phyloP scores from a whole-genome alignment of 2,888 invertebrate genomes.

The Rhingia campestris region DNA sequence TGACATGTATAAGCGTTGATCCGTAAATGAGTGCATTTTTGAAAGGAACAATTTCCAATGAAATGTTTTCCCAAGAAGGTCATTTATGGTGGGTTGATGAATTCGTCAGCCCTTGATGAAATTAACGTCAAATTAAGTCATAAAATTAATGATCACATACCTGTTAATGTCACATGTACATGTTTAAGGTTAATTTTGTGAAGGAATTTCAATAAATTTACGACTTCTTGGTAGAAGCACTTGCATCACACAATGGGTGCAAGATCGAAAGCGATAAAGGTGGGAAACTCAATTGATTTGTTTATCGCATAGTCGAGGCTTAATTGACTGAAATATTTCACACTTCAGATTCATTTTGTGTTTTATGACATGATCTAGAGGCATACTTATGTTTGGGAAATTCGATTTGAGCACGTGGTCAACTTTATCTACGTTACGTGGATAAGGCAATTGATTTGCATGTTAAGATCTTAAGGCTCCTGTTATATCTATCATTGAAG shows the following conservation, averaged over 20 bases:
- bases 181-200: not conserved
- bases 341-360: constrained; percentile 20
- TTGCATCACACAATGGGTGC: not conserved
- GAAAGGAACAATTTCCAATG: not conserved
- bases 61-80: constrained; percentile 41
- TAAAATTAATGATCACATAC: constrained; percentile 20
- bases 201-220: not conserved
- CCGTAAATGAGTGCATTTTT: not conserved
- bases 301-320: not conserved
- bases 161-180: not conserved
- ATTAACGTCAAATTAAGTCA: constrained; percentile 23
- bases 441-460: no score
- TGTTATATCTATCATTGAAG: no score
- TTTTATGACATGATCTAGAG: not conserved
- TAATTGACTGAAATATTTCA: constrained; percentile 23
- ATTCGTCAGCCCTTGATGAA: not conserved
- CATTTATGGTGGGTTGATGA: constrained; percentile 5
- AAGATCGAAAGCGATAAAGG: not conserved
- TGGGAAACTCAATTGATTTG: not conserved
- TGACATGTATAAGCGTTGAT: constrained; percentile 19
- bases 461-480: no score
- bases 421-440: no score
- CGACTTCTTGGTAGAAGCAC: not conserved
- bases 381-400: not conserved
- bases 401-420: no score